Conservation (phyloP, 2,888 invertebrate species). For the Apodemia hepburni region DNA sequence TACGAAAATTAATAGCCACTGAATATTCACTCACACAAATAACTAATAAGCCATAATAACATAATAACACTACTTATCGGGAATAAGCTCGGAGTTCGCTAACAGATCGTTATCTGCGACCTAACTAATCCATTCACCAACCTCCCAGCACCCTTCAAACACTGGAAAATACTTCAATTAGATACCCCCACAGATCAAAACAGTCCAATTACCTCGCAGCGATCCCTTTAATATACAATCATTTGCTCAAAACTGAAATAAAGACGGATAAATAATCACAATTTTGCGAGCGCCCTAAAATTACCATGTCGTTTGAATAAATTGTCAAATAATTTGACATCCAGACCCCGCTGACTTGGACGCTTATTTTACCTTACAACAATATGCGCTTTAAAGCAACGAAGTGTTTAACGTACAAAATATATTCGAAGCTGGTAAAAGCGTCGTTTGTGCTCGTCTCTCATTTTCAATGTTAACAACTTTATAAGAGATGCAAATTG, state of each 20-base stretch:
- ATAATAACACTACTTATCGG: conserved; percentile 32
- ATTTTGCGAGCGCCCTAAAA: conserved; percentile 65
- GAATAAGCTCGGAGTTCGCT: conserved; percentile 36
- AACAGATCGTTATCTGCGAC: conserved; percentile 57
- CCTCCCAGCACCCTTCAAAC: conserved; percentile 53
- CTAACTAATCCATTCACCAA: conserved; percentile 71
- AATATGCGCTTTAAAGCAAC: conserved; percentile 32
- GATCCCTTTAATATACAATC: conserved; percentile 67
- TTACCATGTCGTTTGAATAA: conserved; percentile 75
- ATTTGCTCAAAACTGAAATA: conserved; percentile 64
- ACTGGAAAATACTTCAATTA: conserved; percentile 72
- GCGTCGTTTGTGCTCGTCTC: conserved; percentile 40
- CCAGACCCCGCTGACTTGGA: conserved; percentile 50
- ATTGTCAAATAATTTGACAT: conserved; percentile 62
- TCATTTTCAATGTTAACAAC: conserved; percentile 52
- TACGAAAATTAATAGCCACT: conserved; percentile 17
- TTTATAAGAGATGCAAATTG: conserved; percentile 73
- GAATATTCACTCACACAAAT: conserved; percentile 26
- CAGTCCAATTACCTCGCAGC: conserved; percentile 68
- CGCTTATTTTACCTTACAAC: conserved; percentile 22
- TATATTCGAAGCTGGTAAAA: conserved; percentile 24
- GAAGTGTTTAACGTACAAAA: not conserved
- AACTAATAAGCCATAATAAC: conserved; percentile 29
- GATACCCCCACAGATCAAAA: conserved; percentile 56
- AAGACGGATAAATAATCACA: conserved; percentile 67